Conservation (phyloP, 2,888 invertebrate genomes). For the Ormyrus nitidulus region DNA sequence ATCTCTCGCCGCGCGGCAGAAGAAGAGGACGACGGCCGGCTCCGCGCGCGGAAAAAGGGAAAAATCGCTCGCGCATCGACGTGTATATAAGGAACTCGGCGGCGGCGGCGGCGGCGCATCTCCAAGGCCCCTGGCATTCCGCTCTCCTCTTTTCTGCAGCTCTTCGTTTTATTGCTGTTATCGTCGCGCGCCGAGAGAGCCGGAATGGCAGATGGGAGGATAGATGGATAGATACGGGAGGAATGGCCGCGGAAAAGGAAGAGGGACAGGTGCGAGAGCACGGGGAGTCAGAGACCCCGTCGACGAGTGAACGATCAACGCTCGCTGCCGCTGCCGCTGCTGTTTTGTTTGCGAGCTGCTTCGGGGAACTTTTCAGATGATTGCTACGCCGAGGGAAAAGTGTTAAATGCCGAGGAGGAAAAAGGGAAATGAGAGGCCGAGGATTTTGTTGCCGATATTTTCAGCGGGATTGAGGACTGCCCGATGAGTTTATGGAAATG, state of each 20-base stretch:
- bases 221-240: constrained; percentile 1
- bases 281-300: neutral
- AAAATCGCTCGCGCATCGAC: constrained; percentile 24
- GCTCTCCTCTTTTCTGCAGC: constrained; percentile 38
- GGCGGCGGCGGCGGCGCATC: constrained; percentile 7
- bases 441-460: too few species aligned
- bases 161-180: constrained; percentile 47
- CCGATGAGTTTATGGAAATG: too few species aligned
- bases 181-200: constrained; percentile 17
- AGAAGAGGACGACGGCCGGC: neutral
- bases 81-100: constrained; percentile 32
- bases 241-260: constrained; percentile 14
- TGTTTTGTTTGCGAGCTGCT: too few species aligned
- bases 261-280: constrained; percentile 33
- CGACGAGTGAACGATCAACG: too few species aligned
- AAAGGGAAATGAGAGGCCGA: too few species aligned
- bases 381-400: too few species aligned
- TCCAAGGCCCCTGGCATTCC: neutral
- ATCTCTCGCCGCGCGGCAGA: constrained; percentile 21
- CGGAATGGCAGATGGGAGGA: neutral
- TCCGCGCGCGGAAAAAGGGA: neutral
- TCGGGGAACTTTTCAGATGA: too few species aligned
- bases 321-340: too few species aligned
- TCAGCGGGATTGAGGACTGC: too few species aligned
- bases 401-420: too few species aligned